These are phyloP conservation scores for Burhinus oedicnemus DNA, from an alignment of 2,113 vertebrate genomes.

Conservation along the genomic window DNA sequence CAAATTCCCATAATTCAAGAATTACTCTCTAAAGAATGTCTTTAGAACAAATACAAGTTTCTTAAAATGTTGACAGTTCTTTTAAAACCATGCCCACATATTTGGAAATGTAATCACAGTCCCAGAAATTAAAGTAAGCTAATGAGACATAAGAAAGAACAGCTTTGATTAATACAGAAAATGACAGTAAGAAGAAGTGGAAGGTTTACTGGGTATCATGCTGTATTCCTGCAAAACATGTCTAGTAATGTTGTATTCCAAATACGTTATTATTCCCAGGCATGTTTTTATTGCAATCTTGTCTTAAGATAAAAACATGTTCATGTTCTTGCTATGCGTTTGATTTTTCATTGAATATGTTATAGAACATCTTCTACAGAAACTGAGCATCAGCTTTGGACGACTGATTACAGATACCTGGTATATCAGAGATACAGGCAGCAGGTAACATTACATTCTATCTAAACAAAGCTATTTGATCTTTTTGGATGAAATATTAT, in stretches of 20 bases:
- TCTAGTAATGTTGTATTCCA: not conserved
- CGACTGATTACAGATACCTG: not conserved
- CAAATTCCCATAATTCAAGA: not conserved
- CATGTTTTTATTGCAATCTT: not conserved
- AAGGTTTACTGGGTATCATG: not conserved
- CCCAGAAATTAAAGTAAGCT: not conserved
- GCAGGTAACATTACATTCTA: not conserved
- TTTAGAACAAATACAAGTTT: not conserved
- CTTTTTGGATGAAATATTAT: not conserved
- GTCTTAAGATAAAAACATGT: not conserved
- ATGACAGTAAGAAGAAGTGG: not conserved
- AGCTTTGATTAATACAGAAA: not conserved
- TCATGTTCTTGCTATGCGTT: not conserved
- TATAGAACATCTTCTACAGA: not conserved
- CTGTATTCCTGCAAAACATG: not conserved
- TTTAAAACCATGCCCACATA: not conserved
- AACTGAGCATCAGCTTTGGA: not conserved
- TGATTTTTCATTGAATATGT: not conserved
- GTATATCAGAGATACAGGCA: not conserved
- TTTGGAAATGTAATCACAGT: not conserved
- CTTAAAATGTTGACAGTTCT: not conserved
- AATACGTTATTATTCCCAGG: not conserved
- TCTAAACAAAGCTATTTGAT: not conserved
- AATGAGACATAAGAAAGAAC: not conserved
- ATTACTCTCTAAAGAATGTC: not conserved